phyloP scores from a whole-genome alignment of 92 coral and sea anemone genomes.

The Virgularia gustaviana region DNA sequence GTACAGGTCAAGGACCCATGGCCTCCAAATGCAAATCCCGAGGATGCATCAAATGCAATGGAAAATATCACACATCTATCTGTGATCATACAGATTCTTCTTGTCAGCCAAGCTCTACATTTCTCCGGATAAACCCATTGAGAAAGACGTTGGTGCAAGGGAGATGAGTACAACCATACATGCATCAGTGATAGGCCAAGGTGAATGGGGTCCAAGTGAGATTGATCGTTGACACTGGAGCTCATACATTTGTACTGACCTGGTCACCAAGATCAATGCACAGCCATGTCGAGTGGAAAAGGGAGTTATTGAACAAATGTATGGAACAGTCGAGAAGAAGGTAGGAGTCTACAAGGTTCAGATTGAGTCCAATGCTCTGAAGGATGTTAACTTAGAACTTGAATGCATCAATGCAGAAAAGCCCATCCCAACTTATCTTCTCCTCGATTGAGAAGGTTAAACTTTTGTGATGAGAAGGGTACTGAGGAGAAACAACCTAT shows the following conservation, averaged over 20 bases:
- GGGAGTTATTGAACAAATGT: slow-evolving; percentile 49
- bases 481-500: slow-evolving; percentile 14
- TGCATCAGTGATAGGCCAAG: slow-evolving; percentile 32
- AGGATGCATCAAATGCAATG: slow-evolving; percentile 46
- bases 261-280: slow-evolving; percentile 35
- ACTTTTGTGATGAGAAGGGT: slow-evolving; percentile 30
- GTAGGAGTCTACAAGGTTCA: slow-evolving; percentile 36
- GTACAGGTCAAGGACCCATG: slow-evolving; percentile 35
- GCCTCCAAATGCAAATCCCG: slow-evolving; percentile 39
- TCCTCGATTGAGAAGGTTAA: slow-evolving; percentile 13
- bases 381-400: slow-evolving; percentile 27
- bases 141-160: neutral
- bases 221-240: slow-evolving; percentile 46
- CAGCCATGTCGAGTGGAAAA: slow-evolving; percentile 11
- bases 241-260: slow-evolving; percentile 30
- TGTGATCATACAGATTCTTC: slow-evolving; percentile 28
- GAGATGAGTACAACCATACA: slow-evolving; percentile 23
- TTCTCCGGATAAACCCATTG: neutral
- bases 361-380: slow-evolving; percentile 31
- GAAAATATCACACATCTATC: slow-evolving; percentile 50
- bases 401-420: slow-evolving; percentile 47
- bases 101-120: neutral
- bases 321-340: slow-evolving; percentile 29
- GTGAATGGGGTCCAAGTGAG: slow-evolving; percentile 24
- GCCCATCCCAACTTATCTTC: neutral